phyloP scores from a whole-genome alignment of 2,113 vertebrate species.

The Numida meleagris region DNA sequence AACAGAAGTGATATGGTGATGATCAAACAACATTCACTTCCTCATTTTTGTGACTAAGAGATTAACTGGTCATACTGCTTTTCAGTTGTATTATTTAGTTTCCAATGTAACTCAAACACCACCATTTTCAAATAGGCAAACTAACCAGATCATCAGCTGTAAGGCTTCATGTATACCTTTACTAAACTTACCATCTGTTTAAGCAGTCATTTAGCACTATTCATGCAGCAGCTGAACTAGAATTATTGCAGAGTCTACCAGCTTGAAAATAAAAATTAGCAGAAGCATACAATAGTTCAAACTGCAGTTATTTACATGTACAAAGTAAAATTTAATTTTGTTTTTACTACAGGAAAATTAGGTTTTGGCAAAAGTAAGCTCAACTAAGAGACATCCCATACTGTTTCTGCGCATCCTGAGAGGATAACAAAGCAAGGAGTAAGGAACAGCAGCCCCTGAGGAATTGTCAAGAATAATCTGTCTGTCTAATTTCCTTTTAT shows the following conservation, averaged over 20 bases:
- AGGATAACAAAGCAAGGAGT: not conserved
- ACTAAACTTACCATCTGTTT: not conserved
- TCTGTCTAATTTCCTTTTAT: conserved; percentile 12
- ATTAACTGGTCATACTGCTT: not conserved
- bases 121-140: not conserved
- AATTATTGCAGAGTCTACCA: not conserved
- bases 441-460: not conserved
- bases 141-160: not conserved
- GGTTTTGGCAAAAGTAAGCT: not conserved
- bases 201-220: not conserved
- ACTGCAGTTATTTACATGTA: not conserved
- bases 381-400: not conserved
- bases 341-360: not conserved
- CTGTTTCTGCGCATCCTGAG: not conserved
- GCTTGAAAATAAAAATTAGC: not conserved
- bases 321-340: not conserved
- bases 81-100: not conserved
- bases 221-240: not conserved
- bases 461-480: conserved; percentile 20
- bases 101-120: not conserved
- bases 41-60: not conserved
- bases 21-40: not conserved
- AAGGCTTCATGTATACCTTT: not conserved
- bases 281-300: not conserved
- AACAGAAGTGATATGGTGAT: not conserved